These are phyloP conservation scores for Limnephilus marmoratus DNA, from an alignment of 2,888 invertebrate species.

Conservation along the genomic window DNA sequence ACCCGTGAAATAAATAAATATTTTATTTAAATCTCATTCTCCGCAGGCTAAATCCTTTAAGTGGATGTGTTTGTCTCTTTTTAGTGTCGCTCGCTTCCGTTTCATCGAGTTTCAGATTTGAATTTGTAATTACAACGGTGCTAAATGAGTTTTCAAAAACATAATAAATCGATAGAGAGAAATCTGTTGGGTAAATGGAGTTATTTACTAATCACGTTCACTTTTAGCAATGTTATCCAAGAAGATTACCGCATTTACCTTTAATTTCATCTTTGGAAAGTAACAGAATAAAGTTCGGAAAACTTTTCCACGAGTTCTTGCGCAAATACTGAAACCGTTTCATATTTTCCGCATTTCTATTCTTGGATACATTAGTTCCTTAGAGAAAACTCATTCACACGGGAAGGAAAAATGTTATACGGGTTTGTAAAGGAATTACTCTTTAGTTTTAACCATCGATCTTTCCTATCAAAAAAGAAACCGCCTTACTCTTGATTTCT, in stretches of 20 bases:
- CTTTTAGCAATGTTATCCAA: conserved; percentile 24
- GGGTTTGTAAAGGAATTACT: too few species aligned
- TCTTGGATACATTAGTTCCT: background rate
- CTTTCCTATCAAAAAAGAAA: background rate
- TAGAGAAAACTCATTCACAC: background rate
- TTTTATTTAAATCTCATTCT: too few species aligned
- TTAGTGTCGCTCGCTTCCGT: too few species aligned
- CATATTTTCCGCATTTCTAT: background rate
- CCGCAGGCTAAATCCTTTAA: too few species aligned
- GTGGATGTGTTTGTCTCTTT: too few species aligned
- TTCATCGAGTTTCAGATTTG: too few species aligned
- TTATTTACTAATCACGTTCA: background rate
- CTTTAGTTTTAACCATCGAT: background rate
- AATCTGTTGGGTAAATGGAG: background rate
- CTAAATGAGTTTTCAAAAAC: too few species aligned
- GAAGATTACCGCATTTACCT: conserved; percentile 23
- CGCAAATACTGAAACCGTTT: conserved; percentile 6
- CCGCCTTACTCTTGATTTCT: too few species aligned
- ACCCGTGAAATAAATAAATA: too few species aligned
- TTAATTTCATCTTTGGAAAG: conserved; percentile 31
- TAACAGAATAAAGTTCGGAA: conserved; percentile 12
- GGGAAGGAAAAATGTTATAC: background rate
- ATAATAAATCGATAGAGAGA: too few species aligned
- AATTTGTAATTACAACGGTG: too few species aligned
- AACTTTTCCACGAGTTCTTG: background rate